Percentiles rank a stretch among this genome's conserved stretches.
These are phyloP conservation scores for Peromyscus eremicus DNA, from an alignment of 2,797 vertebrate genomes.

Conservation along the genomic window DNA sequence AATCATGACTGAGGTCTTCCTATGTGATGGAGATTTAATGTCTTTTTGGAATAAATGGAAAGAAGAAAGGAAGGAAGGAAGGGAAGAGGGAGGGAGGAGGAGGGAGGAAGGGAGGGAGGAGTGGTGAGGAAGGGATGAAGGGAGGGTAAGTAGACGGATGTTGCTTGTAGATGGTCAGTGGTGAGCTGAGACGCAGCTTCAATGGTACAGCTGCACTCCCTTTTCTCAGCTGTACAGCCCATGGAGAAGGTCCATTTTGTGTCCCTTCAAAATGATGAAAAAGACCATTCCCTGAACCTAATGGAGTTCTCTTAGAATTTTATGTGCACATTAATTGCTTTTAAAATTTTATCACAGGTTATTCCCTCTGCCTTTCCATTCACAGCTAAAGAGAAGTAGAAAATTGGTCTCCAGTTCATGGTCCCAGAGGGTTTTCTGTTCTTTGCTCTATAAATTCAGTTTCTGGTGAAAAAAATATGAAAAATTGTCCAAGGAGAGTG, in stretches of 20 bases:
- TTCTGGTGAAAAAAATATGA: constrained; percentile 22
- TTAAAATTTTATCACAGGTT: background rate
- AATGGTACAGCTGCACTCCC: background rate
- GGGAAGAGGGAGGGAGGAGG: accelerated
- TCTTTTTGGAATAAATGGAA: background rate
- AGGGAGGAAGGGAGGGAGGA: too few relatives aligned
- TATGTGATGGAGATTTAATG: background rate
- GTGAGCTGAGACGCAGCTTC: background rate
- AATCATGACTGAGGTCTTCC: background rate
- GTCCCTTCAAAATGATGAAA: constrained; percentile 54
- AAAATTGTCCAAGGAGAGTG: background rate
- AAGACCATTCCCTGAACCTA: background rate
- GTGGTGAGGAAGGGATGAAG: accelerated
- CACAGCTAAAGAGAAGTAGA: background rate
- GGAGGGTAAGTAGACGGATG: background rate
- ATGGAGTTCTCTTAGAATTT: constrained; percentile 25
- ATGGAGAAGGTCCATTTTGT: background rate
- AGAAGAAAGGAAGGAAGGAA: background rate
- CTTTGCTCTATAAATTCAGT: constrained; percentile 59
- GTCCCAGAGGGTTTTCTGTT: background rate
- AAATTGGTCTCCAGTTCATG: background rate
- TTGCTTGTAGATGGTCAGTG: background rate
- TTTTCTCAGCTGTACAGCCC: background rate
- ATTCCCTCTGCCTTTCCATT: constrained; percentile 6
- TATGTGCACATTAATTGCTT: constrained; percentile 57